Evolutionary conservation across 1,140 invertebrate genomes (phyloP).

Genomic region (Microplitis mediator): DNA sequence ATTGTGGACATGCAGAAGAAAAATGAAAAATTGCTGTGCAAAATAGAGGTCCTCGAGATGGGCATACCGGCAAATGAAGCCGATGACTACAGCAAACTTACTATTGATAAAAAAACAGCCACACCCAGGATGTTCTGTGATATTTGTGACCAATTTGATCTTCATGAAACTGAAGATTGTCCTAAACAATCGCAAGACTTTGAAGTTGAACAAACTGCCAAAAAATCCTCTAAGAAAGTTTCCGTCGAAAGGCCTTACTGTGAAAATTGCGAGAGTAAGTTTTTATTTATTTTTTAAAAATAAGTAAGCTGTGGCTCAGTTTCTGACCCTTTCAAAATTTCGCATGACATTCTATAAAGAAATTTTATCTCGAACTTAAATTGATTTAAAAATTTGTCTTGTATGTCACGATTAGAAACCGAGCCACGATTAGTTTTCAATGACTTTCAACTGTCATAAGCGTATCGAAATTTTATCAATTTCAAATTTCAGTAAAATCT

Average conservation of each 20-base stretch:
- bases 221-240: constrained; percentile 56
- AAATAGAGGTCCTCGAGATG: constrained; percentile 80
- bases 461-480: no score
- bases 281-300: constrained; percentile 39
- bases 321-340: no score
- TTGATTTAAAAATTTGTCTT: no score
- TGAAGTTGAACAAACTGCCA: constrained; percentile 58
- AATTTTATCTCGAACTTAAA: no score
- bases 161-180: constrained; percentile 97
- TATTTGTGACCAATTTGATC: constrained; percentile 96
- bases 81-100: constrained; percentile 63
- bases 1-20: constrained; percentile 95
- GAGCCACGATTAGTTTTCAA: background rate
- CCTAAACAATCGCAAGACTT: constrained; percentile 78
- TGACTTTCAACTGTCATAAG: no score
- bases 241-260: constrained; percentile 80
- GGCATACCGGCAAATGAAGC: constrained; percentile 67
- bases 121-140: constrained; percentile 92
- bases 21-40: constrained; percentile 80
- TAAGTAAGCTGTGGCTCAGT: constrained; percentile 36
- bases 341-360: no score
- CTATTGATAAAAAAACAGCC: constrained; percentile 57
- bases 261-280: constrained; percentile 87
- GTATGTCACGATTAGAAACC: no score
- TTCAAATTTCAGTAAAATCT: no score